Conservation (phyloP, 2,888 invertebrate genomes). For the Chironomus riparius region DNA sequence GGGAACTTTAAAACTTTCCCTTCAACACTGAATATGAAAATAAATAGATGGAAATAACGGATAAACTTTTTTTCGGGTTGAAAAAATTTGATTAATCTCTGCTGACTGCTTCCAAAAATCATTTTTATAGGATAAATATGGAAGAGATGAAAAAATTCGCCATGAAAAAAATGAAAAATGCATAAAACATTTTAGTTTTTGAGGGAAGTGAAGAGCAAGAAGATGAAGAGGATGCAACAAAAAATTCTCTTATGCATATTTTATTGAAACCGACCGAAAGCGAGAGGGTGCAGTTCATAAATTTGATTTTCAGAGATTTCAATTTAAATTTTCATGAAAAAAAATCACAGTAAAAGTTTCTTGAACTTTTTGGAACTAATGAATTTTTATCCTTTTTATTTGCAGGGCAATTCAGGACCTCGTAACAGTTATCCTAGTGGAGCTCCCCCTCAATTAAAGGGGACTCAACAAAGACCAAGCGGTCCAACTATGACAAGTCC, state of each 20-base stretch:
- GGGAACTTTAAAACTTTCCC: no score
- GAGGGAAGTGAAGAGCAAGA: background rate
- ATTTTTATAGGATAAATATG: background rate
- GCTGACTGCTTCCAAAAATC: background rate
- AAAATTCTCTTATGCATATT: background rate
- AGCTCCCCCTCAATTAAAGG: constrained; percentile 7
- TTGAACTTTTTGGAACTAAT: background rate
- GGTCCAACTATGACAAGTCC: constrained; percentile 42
- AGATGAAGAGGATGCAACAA: background rate
- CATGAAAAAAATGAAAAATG: background rate
- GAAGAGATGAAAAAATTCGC: background rate
- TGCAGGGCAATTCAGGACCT: constrained; percentile 37
- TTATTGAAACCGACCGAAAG: background rate
- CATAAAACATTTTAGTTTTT: background rate
- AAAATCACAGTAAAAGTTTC: background rate
- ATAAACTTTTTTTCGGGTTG: no score
- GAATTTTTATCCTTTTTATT: constrained; percentile 22
- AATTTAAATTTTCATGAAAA: no score
- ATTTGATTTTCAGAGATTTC: background rate
- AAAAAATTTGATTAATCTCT: constrained; percentile 1
- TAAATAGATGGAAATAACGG: no score
- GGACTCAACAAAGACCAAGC: constrained; percentile 23
- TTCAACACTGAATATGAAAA: no score
- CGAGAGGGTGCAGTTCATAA: background rate
- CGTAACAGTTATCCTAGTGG: constrained; percentile 37